Base-by-base conservation (phyloP, 2,797 vertebrate genomes). In the Aeoliscus strigatus region DNA sequence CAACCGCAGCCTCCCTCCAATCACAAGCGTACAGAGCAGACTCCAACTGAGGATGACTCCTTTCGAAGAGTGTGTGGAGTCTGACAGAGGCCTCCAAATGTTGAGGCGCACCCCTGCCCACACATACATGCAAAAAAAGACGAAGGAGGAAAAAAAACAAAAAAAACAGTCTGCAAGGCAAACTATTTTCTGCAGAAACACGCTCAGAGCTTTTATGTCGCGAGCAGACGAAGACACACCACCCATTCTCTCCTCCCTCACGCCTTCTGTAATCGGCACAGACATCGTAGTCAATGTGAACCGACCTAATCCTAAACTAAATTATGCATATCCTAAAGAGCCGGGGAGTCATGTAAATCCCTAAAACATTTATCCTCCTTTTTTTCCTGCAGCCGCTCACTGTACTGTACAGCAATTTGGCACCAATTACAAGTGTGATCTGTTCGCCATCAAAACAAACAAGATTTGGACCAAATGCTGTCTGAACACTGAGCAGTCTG, bases 1-100 rank as follows among this genome's bases (percentile, higher is more conserved):
- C 88, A 88, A 88, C 87, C 74, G 66, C 83, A 70, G 64, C 66
- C 71, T 37, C 79, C 86, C 83, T 87, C 87, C 87, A 88, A 88
- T 87, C 88, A 85, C 83, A 81, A 60, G 80, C 76, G 41, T 42
- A 81, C 65, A 52, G 64, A 75, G 72, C 74, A 75, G 81, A 83
- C 81, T 84, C 66, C 75, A 66, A 76, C 76, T 46, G 75, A 69
- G 62, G 67, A 76, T 27, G 64, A 81, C 79, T 76, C 62, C 67
- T 80, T 66, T 65, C 51, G 69, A 51, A 54, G 48, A 49, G 57
- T 35, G 65, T 30, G 67, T 60, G 72, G 66, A 73, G 74, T 76
- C 77, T 72, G 64, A 73, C 51, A 40, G 63, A 76, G 68, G 72
- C 74, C 78, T 70, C 50, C 1, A 56, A 76, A 78, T 61, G 58